Evolutionary conservation across 2,797 vertebrate genomes (phyloP).

Genomic region (Enteromius mattozi): DNA sequence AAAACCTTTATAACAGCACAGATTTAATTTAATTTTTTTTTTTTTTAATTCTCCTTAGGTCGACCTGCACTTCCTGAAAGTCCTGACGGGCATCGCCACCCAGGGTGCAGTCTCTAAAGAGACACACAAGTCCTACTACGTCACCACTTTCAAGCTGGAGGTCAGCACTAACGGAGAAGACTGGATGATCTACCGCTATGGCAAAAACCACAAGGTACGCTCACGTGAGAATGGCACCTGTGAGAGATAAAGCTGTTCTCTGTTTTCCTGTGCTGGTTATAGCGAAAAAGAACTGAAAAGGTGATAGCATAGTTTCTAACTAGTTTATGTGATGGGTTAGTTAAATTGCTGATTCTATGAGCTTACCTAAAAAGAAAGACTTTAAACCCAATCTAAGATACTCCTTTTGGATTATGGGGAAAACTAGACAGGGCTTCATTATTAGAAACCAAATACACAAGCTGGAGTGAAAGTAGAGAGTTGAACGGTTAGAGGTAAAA

Average conservation of each 20-base stretch:
- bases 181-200: constrained; percentile 95
- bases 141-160: constrained; percentile 94
- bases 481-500: constrained; percentile 22
- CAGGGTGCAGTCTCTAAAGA: constrained; percentile 96
- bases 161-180: constrained; percentile 98
- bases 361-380: not conserved
- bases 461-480: constrained; percentile 19
- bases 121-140: constrained; percentile 91
- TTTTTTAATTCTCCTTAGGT: constrained; percentile 70
- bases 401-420: not conserved
- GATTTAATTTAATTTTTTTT: not conserved
- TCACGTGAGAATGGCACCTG: not conserved
- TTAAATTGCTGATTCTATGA: not conserved
- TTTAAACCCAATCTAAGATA: not conserved
- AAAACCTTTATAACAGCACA: not conserved
- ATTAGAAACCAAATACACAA: constrained; percentile 59
- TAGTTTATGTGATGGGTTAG: not conserved
- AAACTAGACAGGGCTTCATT: constrained; percentile 64
- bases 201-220: constrained; percentile 51
- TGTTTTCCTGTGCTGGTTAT: constrained; percentile 26
- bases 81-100: constrained; percentile 93
- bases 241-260: not conserved
- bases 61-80: constrained; percentile 84
- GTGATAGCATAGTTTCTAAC: not conserved
- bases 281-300: constrained; percentile 9